A percentile compares a stretch with the other conserved stretches of the same genome.
Evolutionary conservation across 2,888 invertebrate genomes (phyloP).

Genomic region (Limnephilus lunatus): DNA sequence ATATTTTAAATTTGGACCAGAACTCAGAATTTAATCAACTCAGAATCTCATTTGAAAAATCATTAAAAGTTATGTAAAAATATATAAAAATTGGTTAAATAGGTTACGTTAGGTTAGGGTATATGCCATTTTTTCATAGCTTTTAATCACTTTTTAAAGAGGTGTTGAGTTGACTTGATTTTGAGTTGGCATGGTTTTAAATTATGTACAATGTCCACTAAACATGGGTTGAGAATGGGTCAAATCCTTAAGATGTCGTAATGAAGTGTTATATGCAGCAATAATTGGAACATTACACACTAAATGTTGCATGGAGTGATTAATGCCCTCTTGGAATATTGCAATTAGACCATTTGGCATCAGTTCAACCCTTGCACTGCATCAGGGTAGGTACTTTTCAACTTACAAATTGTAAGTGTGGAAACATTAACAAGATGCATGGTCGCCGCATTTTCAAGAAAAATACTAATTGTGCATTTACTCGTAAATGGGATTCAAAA

Average conservation of each 20-base stretch:
- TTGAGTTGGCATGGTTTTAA: too few species aligned
- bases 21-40: too few species aligned
- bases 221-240: not conserved
- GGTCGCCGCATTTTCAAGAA: slow-evolving; percentile 17
- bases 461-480: slow-evolving; percentile 18
- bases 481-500: not conserved
- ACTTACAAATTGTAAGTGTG: slow-evolving; percentile 26
- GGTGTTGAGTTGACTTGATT: too few species aligned
- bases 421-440: slow-evolving; percentile 51
- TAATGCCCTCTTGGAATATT: slow-evolving; percentile 62
- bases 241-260: not conserved
- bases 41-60: too few species aligned
- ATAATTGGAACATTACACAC: slow-evolving; percentile 23
- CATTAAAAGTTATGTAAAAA: too few species aligned
- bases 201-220: not conserved
- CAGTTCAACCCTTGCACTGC: slow-evolving; percentile 62
- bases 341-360: slow-evolving; percentile 66
- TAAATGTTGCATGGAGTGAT: slow-evolving; percentile 51
- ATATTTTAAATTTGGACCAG: too few species aligned
- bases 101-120: too few species aligned
- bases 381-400: slow-evolving; percentile 19
- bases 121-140: too few species aligned
- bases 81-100: too few species aligned
- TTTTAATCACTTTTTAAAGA: too few species aligned
- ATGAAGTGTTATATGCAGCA: not conserved